Percentiles rank a stretch among this genome's conserved stretches.
These are phyloP conservation scores for Cherax quadricarinatus DNA, from an alignment of 1,140 invertebrate species.

Conservation along the genomic window DNA sequence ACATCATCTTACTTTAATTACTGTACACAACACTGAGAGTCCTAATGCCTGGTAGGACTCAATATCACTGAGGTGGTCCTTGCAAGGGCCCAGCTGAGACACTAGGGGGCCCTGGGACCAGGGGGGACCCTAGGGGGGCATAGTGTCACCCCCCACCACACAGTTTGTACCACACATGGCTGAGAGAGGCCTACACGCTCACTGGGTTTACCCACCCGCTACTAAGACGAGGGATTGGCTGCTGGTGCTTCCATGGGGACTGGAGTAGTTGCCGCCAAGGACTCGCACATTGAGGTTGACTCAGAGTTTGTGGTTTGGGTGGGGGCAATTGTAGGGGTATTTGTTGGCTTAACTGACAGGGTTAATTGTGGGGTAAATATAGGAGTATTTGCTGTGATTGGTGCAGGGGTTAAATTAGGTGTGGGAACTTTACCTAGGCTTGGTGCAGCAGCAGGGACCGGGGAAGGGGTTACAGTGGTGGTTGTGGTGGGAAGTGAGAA, in stretches of 20 bases:
- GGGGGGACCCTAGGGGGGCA: constrained; percentile 66
- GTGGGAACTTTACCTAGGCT: constrained; percentile 54
- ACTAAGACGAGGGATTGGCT: constrained; percentile 68
- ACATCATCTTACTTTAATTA: constrained; percentile 70
- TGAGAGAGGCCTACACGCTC: constrained; percentile 55
- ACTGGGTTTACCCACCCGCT: constrained; percentile 54
- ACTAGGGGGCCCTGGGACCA: constrained; percentile 54
- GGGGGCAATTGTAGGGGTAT: constrained; percentile 38
- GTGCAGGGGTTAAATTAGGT: constrained; percentile 47
- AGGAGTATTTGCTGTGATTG: constrained; percentile 26
- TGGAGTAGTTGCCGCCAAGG: constrained; percentile 29
- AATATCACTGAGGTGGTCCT: constrained; percentile 70
- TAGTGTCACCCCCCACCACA: constrained; percentile 60
- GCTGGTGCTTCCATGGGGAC: constrained; percentile 45
- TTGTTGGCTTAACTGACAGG: constrained; percentile 51
- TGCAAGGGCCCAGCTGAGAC: constrained; percentile 67
- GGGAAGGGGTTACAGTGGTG: constrained; percentile 15
- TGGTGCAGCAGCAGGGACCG: constrained; percentile 36
- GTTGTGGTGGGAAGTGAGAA: neutral
- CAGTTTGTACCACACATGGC: constrained; percentile 67
- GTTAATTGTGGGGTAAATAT: constrained; percentile 38
- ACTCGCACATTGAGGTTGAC: constrained; percentile 53
- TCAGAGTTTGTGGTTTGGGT: constrained; percentile 61
- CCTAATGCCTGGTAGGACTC: constrained; percentile 70
- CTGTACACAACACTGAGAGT: constrained; percentile 71